phyloP scores from a whole-genome alignment of 2,888 invertebrate genomes.

The Nomada fucata region DNA sequence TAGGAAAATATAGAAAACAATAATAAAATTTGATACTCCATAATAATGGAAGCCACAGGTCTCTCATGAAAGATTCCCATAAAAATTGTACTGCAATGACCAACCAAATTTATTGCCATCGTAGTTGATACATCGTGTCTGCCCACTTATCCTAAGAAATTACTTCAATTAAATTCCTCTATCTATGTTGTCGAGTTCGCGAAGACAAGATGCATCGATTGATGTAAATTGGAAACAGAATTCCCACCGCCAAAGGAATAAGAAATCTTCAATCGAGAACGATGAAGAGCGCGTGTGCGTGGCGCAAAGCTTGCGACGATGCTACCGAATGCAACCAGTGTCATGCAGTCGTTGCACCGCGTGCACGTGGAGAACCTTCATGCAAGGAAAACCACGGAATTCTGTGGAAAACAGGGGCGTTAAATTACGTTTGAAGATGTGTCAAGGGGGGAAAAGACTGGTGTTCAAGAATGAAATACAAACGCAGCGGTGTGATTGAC shows the following conservation, averaged over 20 bases:
- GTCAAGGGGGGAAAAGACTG: not conserved
- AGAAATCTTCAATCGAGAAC: conserved; percentile 50
- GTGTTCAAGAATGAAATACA: conserved; percentile 76
- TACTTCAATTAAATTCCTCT: not conserved
- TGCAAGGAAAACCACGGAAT: conserved; percentile 27
- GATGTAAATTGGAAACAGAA: conserved; percentile 29
- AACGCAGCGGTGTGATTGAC: conserved; percentile 76
- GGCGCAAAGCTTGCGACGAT: conserved; percentile 56
- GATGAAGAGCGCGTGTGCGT: conserved; percentile 74
- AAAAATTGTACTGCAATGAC: no score
- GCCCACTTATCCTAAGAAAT: not conserved
- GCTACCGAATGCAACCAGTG: conserved; percentile 69
- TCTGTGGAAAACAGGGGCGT: not conserved
- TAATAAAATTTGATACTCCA: no score
- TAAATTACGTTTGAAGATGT: conserved; percentile 21
- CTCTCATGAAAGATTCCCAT: no score
- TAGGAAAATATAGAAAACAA: no score
- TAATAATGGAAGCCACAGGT: no score
- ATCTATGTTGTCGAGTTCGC: conserved; percentile 1
- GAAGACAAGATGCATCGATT: conserved; percentile 33
- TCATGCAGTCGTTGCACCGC: conserved; percentile 66
- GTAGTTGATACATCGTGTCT: not conserved
- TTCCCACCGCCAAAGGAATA: conserved; percentile 18
- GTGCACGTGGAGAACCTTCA: conserved; percentile 49
- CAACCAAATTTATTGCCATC: no score